A percentile compares a stretch with the other conserved stretches of the same genome.
These are phyloP conservation scores for Amia ocellicauda DNA, from an alignment of 2,113 vertebrate species.

Conservation along the genomic window DNA sequence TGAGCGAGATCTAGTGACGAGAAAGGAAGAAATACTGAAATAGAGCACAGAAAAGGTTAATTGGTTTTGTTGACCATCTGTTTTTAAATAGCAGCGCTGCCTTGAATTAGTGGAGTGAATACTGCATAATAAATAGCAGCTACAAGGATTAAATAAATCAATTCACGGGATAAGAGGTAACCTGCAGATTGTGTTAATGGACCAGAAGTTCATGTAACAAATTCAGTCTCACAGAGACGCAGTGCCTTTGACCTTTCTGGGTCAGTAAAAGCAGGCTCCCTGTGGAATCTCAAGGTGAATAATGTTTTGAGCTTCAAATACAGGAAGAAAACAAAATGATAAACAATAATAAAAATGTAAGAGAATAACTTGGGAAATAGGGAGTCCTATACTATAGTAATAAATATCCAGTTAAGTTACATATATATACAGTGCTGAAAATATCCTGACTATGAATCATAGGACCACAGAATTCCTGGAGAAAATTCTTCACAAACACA, in stretches of 20 bases:
- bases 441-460: no score
- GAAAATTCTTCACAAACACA: no score
- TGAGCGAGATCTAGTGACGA: constrained; percentile 38
- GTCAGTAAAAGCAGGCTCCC: constrained; percentile 17
- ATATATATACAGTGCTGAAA: no score
- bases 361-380: not conserved
- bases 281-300: constrained; percentile 33
- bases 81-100: constrained; percentile 48
- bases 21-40: constrained; percentile 53
- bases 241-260: constrained; percentile 34
- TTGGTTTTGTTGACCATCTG: constrained; percentile 80
- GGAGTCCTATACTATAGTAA: not conserved
- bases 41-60: constrained; percentile 72
- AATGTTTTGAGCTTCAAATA: not conserved
- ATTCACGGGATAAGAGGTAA: constrained; percentile 53
- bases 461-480: no score
- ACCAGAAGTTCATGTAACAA: constrained; percentile 44
- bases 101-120: constrained; percentile 45
- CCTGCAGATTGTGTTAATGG: constrained; percentile 59
- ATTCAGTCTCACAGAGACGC: constrained; percentile 38
- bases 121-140: constrained; percentile 55
- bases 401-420: no score
- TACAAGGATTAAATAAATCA: constrained; percentile 59
- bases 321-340: not conserved
- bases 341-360: not conserved